These are phyloP conservation scores for Monomorium pharaonis DNA, from an alignment of 1,140 invertebrate genomes.

Conservation along the genomic window DNA sequence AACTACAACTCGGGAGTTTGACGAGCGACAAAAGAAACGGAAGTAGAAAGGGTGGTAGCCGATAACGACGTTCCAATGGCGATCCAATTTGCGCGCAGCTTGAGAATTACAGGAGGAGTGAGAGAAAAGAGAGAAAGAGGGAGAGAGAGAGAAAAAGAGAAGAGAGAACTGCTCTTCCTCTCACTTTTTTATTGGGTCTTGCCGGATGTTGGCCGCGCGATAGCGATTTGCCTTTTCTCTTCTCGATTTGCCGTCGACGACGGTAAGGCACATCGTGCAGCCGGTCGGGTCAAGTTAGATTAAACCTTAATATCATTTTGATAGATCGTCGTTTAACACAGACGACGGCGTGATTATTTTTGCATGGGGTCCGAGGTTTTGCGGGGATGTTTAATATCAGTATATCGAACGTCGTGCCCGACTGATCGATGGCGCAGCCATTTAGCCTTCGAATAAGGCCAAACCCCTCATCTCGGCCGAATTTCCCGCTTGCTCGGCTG, in stretches of 20 bases:
- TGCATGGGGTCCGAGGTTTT: background rate
- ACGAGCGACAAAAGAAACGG: background rate
- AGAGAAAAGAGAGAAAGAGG: background rate
- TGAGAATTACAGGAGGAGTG: constrained; percentile 27
- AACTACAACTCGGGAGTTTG: constrained; percentile 27
- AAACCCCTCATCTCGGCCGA: constrained; percentile 9
- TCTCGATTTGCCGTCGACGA: background rate
- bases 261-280: background rate
- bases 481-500: background rate
- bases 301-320: constrained; percentile 50
- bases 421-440: constrained; percentile 27
- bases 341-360: constrained; percentile 41
- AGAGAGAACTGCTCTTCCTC: constrained; percentile 41
- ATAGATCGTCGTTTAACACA: background rate
- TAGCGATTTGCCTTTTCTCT: constrained; percentile 46
- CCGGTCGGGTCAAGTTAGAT: background rate
- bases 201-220: constrained; percentile 7
- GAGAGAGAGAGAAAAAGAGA: background rate
- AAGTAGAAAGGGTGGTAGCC: constrained; percentile 1
- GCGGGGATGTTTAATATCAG: constrained; percentile 23
- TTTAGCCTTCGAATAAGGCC: constrained; percentile 28
- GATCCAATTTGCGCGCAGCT: constrained; percentile 74
- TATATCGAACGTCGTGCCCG: background rate
- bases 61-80: constrained; percentile 72
- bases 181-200: constrained; percentile 54